Base-by-base conservation (phyloP, 1,140 invertebrate genomes). In the Samia ricini region DNA sequence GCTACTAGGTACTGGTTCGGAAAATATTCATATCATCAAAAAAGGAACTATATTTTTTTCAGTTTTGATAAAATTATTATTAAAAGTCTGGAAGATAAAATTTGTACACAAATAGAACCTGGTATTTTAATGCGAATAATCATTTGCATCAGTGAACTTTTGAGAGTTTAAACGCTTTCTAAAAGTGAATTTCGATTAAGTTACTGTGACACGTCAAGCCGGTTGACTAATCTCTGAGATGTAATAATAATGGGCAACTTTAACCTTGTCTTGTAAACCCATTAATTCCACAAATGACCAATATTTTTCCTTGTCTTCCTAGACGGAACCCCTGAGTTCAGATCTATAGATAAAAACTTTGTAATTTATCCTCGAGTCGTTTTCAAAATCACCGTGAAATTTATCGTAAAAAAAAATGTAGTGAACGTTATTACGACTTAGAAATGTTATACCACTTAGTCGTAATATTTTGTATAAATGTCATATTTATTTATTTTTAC, bases 241-340 rank as follows among this genome's bases (percentile, higher is more conserved):
- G 5, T 52, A 15, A 20, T 23, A 52, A 22, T 52, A 52, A 52
- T 22, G 51, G 22, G 6, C 51, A 29, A 20, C 6, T n/a, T 19
- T 26, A 18, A 56, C 54, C 54, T 26, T 56, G 22, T 66, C 33
- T 50, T 63, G 62, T 67, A 55, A 65, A 64, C 59, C 63, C 74
- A 80, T 81, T 77, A 75, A 78, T 81, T 68, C 66, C 56, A 61
- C 59, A 66, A 75, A 77, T 72, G 67, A 68, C 66, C 63, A 62
- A 77, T 76, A 74, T 76, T 76, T 77, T 69, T 72, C 51, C 18
- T 52, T 59, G 72, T 63, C 63, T 61, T 68, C 70, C 68, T 66
- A 69, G 69, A 74, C 63, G 68, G 65, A 74, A 23, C 54, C 70
- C 69, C 63, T 63, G 61, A 72, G 61, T 73, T 66, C 56, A 73